Evolutionary conservation across 2,888 invertebrate species (phyloP).

Genomic region (Diabrotica balteata): DNA sequence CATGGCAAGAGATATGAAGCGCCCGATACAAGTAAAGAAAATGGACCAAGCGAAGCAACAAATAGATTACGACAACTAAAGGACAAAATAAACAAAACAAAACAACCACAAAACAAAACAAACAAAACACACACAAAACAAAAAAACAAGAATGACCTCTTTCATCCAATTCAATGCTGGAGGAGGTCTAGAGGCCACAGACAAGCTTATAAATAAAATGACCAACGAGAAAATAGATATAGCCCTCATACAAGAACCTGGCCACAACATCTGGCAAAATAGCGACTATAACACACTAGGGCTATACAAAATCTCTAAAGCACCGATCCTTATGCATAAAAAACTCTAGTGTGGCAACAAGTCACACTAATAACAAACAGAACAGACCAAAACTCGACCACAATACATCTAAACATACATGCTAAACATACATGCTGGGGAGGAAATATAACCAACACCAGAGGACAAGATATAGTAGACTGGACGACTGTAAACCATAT

Average conservation of each 20-base stretch:
- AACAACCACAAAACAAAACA: slow-evolving; percentile 4
- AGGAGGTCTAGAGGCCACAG: too few relatives aligned
- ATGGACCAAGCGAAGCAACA: neutral
- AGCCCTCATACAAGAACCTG: slow-evolving; percentile 7
- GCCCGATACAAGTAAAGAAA: slow-evolving; percentile 1
- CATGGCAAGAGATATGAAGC: neutral
- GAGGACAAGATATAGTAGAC: slow-evolving; percentile 14
- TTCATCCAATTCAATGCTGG: slow-evolving; percentile 4
- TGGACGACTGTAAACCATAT: slow-evolving; percentile 5
- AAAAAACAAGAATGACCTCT: neutral
- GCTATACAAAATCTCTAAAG: neutral
- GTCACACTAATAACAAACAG: too few relatives aligned
- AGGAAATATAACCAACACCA: slow-evolving; percentile 4
- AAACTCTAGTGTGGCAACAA: neutral
- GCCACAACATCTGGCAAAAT: neutral
- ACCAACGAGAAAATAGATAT: slow-evolving; percentile 5
- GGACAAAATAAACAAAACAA: too few relatives aligned
- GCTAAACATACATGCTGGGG: slow-evolving; percentile 16
- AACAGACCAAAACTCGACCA: slow-evolving; percentile 1
- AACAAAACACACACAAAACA: neutral
- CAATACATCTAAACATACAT: slow-evolving; percentile 16
- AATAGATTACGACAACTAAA: slow-evolving; percentile 3
- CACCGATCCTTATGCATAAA: neutral
- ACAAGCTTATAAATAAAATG: slow-evolving; percentile 5
- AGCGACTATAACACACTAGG: neutral